phyloP scores from a whole-genome alignment of 1,140 invertebrate species.

The Macrocentrus cingulum region DNA sequence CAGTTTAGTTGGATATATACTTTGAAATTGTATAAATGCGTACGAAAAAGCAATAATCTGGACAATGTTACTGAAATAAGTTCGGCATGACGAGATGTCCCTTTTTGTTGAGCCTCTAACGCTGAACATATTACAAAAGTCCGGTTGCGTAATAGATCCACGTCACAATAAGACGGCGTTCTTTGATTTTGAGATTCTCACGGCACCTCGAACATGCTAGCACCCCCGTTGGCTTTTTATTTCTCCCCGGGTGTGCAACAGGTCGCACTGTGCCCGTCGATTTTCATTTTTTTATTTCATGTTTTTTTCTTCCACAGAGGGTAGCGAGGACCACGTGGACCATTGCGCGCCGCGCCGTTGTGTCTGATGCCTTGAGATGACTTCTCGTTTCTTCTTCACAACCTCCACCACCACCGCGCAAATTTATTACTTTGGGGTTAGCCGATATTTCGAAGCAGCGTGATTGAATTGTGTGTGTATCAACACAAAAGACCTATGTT shows the following conservation, averaged over 20 bases:
- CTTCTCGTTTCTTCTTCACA: slow-evolving; percentile 26
- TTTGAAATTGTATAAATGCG: too few relatives aligned
- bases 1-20: too few relatives aligned
- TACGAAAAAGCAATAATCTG: too few relatives aligned
- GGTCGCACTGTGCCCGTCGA: slow-evolving; percentile 44
- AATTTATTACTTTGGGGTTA: slow-evolving; percentile 39
- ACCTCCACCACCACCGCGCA: too few relatives aligned
- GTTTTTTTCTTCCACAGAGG: too few relatives aligned
- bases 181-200: slow-evolving; percentile 51
- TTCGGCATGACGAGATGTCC: slow-evolving; percentile 30
- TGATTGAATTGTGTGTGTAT: neutral
- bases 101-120: slow-evolving; percentile 28
- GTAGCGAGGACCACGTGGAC: too few relatives aligned
- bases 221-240: slow-evolving; percentile 33
- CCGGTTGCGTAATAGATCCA: slow-evolving; percentile 47
- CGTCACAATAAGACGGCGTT: slow-evolving; percentile 44
- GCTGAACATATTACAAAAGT: slow-evolving; percentile 37
- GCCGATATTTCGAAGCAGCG: neutral
- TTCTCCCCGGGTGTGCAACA: slow-evolving; percentile 37
- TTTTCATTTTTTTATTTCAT: slow-evolving; percentile 5
- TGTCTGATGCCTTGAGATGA: slow-evolving; percentile 24
- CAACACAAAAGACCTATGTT: neutral
- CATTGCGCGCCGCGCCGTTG: neutral
- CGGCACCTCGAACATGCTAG: slow-evolving; percentile 30
- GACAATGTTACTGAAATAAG: too few relatives aligned